These are phyloP conservation scores for Tapera naevia DNA, from an alignment of 2,797 vertebrate genomes.

Conservation along the genomic window DNA sequence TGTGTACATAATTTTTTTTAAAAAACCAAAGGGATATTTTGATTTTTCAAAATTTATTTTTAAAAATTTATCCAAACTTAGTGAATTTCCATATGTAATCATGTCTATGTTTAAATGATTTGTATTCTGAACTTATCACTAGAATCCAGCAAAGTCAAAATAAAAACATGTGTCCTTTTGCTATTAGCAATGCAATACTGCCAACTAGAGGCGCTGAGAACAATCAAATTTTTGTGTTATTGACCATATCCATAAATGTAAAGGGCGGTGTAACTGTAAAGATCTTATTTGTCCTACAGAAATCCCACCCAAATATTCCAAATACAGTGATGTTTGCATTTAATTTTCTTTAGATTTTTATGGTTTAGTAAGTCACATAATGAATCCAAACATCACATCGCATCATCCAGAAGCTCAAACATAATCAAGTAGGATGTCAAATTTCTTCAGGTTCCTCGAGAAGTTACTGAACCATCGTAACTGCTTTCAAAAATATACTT, in stretches of 20 bases:
- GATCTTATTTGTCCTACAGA: neutral
- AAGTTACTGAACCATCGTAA: neutral
- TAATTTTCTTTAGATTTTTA: neutral
- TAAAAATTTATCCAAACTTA: neutral
- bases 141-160: neutral
- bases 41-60: neutral
- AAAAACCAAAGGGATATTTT: neutral
- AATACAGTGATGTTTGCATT: neutral
- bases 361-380: neutral
- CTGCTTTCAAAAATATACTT: neutral
- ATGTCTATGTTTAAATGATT: neutral
- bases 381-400: neutral
- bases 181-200: conserved; percentile 50
- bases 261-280: neutral
- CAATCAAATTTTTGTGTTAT: neutral
- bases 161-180: neutral
- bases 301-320: neutral
- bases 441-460: neutral
- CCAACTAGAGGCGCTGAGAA: conserved; percentile 43
- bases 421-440: neutral
- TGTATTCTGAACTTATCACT: neutral
- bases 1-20: neutral
- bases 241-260: neutral
- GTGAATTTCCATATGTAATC: neutral
- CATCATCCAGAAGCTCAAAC: neutral